Evolutionary conservation across 92 coral and sea anemone species (phyloP), one percentile per base, ranked within the genome.

Genomic region (Paramuricea clavata): DNA sequence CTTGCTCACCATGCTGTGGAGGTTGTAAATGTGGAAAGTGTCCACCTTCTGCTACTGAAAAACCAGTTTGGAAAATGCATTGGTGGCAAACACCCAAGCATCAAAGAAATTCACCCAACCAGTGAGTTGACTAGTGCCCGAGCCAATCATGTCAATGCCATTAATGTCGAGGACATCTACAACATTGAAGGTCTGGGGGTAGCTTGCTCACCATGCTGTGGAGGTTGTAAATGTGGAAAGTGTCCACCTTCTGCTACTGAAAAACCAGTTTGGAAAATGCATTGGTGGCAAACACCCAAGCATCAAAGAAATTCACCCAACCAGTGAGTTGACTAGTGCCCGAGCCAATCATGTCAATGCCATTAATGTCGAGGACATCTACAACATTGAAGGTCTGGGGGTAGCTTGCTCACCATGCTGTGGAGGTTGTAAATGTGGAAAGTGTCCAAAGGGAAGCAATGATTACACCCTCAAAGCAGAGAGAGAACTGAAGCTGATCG

Each of bases 361-460:
- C 2, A 30, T 36, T 9, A 81, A 74, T n/a, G 60, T 80, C 22
- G 90, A 90, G 54, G 90, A 86, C 47, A 86, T 90, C 76, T 90
- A 90, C 87, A 82, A 75, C 49, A 81, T 90, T 27, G 93, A 90
- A 64, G 77, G 56, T 71, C 82, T 90, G 31, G 93, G 93, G 33
- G 82, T 90, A 56, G 77, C 84, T 28, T 90, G 93, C 83, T 76
- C 32, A 39, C 90, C 89, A 25, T 75, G 60, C 22, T 90, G 93
- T 71, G 93, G 93, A 35, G 85, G 87, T 25, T 90, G 90, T 52
- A 85, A 86, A 49, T 90, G 90, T 76, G 93, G 85, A 19, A 72
- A 90, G 44, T 90, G 93, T 59, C 72, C 90, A 30, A 31, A 74
- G 21, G 90, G 93, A 26, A 85, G 87, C 44, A 81, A 86, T 17